Evolutionary conservation across 2,113 vertebrate genomes (phyloP), one percentile per base, ranked within the genome.

Genomic region (Apteryx mantelli): DNA sequence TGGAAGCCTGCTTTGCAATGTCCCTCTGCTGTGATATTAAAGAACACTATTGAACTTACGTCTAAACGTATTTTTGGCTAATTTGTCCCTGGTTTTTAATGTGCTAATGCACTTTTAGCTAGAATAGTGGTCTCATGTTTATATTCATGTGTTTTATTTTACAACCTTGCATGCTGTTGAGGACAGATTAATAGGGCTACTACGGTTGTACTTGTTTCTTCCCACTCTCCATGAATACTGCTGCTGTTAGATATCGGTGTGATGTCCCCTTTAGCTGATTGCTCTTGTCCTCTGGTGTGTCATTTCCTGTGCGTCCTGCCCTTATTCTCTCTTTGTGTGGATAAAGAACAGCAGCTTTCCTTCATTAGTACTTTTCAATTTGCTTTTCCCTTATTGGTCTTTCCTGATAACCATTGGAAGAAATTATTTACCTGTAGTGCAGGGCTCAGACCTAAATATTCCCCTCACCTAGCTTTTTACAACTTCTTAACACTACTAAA

Each of bases 201-300:
- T 44, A 17, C 18, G 24, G 42, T 28, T 82, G 34, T 55, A 48
- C 22, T 36, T 73, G 4, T 21, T 93, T 82, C 28, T 63, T 92
- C 26, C 10, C 32, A 13, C 7, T 63, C 6, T 53, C 26, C 16
- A 7, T 26, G 19, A 80, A 46, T 80, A 26, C 22, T 71, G 69
- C 11, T 56, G 68, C 34, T 91, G 65, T 82, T 64, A 38, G 8
- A 8, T 75, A 22, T 88, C 17, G 0, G 2, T 46, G 46, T 89
- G 36, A 42, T 48, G 63, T 5, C 3, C 25, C 14, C 20, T 0
- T 0, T 55, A 48, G 50, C 64, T 81, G 75, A 30, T 38, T 53
- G 11, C 9, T 5, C 9, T 36, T 53, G 21, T 48, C 36, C 34
- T 76, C 21, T 44, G 8, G 44, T 48, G n/a, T 0, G 1, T 46